A percentile compares a stretch with the other conserved stretches of the same genome.
Conservation (phyloP, 92 coral and sea anemone genomes). For the Palythoa grandiflora region DNA sequence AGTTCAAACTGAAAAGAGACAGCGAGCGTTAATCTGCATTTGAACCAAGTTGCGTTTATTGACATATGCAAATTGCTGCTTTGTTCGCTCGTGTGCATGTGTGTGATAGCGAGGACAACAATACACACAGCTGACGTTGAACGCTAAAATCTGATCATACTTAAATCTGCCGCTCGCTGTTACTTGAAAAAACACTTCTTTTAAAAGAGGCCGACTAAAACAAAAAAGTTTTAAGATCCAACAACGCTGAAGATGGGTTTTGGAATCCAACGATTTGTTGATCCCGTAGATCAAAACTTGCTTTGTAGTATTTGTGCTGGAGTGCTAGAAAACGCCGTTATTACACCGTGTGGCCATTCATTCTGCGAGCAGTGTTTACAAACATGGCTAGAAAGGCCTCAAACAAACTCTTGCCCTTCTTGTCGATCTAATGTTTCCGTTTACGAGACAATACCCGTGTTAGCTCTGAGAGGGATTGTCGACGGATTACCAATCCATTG, state of each 20-base stretch:
- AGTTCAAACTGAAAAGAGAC: neutral
- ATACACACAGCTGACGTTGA: constrained; percentile 67
- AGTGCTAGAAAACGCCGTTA: constrained; percentile 89
- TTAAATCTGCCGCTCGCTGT: neutral
- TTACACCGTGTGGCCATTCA: constrained; percentile 97
- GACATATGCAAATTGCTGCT: constrained; percentile 69
- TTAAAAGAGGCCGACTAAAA: neutral
- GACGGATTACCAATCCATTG: constrained; percentile 88
- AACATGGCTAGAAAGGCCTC: constrained; percentile 93
- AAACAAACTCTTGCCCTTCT: constrained; percentile 86
- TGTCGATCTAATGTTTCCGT: constrained; percentile 80
- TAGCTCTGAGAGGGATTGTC: constrained; percentile 93
- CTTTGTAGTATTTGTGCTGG: constrained; percentile 97
- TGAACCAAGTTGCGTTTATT: constrained; percentile 57
- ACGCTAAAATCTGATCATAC: neutral
- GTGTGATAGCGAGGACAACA: constrained; percentile 54
- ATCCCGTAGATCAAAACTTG: constrained; percentile 90
- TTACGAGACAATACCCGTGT: constrained; percentile 84
- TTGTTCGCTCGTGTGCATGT: constrained; percentile 64
- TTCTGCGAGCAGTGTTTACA: constrained; percentile 92
- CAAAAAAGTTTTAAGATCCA: neutral
- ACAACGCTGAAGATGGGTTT: constrained; percentile 79
- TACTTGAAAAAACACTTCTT: neutral
- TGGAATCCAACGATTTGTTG: constrained; percentile 85
- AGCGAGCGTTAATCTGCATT: constrained; percentile 29